Conservation (phyloP, 2,797 vertebrate genomes). For the Tragelaphus oryx region DNA sequence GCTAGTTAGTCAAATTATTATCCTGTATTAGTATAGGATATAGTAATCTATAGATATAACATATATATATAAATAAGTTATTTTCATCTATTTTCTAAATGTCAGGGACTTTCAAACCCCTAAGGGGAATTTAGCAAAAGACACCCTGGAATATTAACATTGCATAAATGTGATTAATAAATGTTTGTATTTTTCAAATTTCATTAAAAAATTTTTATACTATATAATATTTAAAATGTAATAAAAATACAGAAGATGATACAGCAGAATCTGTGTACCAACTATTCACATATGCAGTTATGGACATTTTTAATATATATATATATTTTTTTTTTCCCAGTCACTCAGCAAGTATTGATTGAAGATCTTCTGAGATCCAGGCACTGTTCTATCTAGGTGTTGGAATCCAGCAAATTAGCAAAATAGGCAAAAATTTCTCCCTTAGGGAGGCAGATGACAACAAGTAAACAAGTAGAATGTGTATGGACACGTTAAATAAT, state of each 20-base stretch:
- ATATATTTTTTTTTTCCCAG: background rate
- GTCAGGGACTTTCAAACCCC: background rate
- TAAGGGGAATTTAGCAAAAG: background rate
- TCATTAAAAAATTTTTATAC: background rate
- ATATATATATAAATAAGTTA: background rate
- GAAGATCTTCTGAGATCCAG: background rate
- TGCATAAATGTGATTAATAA: background rate
- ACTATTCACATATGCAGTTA: background rate
- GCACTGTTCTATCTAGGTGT: background rate
- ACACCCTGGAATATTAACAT: background rate
- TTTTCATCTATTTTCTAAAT: background rate
- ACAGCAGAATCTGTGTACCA: background rate
- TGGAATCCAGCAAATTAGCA: background rate
- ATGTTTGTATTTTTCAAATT: background rate
- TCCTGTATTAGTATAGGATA: background rate
- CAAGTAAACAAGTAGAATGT: background rate
- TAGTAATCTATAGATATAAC: background rate
- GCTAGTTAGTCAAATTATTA: background rate
- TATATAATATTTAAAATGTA: background rate
- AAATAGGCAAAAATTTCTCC: background rate
- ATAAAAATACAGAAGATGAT: background rate
- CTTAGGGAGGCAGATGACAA: background rate
- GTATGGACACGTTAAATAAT: background rate
- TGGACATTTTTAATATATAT: background rate
- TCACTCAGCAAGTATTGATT: background rate